Conservation (phyloP, 1,140 invertebrate genomes). For the Fopius arisanus region DNA sequence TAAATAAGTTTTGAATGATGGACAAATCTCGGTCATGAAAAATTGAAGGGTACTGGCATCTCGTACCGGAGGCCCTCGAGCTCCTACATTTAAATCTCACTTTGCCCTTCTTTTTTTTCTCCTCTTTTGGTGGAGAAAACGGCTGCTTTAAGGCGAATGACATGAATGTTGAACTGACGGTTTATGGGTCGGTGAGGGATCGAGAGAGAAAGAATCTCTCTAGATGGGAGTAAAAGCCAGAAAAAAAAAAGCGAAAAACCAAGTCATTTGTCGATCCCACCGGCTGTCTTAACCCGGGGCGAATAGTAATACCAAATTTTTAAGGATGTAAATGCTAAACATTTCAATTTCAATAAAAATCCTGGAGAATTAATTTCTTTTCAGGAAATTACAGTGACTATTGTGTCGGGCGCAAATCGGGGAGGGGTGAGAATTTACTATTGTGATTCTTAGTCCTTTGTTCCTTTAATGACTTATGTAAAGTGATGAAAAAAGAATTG, state of each 20-base stretch:
- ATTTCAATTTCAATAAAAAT: neutral
- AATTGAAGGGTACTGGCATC: neutral
- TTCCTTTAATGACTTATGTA: neutral
- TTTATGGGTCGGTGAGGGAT: neutral
- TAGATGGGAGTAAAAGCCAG: neutral
- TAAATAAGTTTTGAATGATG: neutral
- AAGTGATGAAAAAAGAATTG: neutral
- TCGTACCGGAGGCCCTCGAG: neutral
- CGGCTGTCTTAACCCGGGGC: no score
- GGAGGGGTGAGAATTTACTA: neutral
- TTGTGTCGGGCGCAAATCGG: neutral
- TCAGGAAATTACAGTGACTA: neutral
- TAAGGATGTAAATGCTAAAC: no score
- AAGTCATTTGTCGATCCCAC: neutral
- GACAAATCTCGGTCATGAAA: neutral
- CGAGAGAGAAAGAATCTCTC: neutral
- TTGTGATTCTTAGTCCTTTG: neutral
- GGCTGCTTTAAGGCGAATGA: neutral
- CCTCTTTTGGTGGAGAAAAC: neutral
- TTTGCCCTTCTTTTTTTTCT: neutral
- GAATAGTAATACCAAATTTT: no score
- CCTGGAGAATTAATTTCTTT: neutral
- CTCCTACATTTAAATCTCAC: neutral
- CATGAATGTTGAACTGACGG: neutral
- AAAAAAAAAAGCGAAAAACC: neutral